Base-by-base conservation (phyloP, 2,113 vertebrate species). In the Crotalus helleri region DNA sequence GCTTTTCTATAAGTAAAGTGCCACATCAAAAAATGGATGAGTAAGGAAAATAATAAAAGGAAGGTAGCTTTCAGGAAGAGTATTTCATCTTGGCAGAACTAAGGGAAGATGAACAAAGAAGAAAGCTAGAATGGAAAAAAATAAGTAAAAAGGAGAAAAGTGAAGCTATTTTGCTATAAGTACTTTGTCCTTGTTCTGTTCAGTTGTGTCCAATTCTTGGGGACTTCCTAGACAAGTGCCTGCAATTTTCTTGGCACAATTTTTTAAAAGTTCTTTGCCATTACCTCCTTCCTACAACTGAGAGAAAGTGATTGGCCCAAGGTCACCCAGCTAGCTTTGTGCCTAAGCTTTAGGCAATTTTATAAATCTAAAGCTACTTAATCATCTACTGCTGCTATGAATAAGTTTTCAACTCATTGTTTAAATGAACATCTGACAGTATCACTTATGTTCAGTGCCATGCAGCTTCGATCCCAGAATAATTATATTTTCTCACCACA, bases 331-430 rank as follows among this genome's bases (percentile, higher is more conserved):
- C 64, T 69, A 33, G 64, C 5, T 69, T 69, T 69, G 13, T 69
- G 64, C 4, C 11, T 33, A 33, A 1, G 5, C 49, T 95, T 94
- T 94, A 89, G 3, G 85, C 88, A 55, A 74, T 91, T 46, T 85
- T 87, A 57, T 1, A 0, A n/a, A 26, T 6, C 57, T 69, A 6
- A 57, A 69, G 12, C 88, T n/a, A 39, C 39, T 87, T 90, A 57
- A 53, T 86, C 46, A 54, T 90, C 85, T 58, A 59, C 29, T 23
- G 26, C 33, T 90, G 49, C 54, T 87, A 39, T 87, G 29, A 87
- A 90, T 87, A 86, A 87, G 91, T 58, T 86, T 92, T 90, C 85
- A n/a, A 90, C 91, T 87, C 15, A 54, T 29, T 26, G 69, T 89
- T 44, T 89, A 58, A 89, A 85, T 89, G 33, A 54, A 69, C 33